Base-by-base conservation (phyloP, 2,797 vertebrate species). In the Rachycentron canadum region DNA sequence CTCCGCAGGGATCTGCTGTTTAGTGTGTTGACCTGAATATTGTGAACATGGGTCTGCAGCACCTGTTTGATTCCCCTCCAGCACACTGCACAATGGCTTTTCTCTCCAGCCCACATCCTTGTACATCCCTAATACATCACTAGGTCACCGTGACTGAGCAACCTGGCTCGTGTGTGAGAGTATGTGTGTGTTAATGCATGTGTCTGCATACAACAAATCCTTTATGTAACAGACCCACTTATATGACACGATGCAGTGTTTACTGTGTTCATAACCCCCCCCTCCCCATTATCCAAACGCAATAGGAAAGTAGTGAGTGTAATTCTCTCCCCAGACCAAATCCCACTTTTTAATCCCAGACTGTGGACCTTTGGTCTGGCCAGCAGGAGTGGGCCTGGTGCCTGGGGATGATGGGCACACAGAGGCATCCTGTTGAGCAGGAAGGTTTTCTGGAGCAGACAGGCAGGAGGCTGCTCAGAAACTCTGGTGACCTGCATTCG, bases 11-110 rank as follows among this genome's bases (percentile, higher is more conserved):
- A 83, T 90, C 75, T 60, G 79, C 73, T 78, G 86, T 86, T 78
- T 58, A 19, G 83, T 28, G 79, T 83, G 85, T 76, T 95, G 94
- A 94, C 95, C 94, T 94, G 92, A 86, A 93, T 93, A 82, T 67
- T 79, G 80, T 28, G 41, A 81, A 71, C 82, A 68, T 62, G 61
- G 77, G 77, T 89, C 86, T 86, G 76, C 71, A 78, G 82, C 90
- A 93, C 91, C 91, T 93, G 92, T 94, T 90, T 75, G 86, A 89
- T 89, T 88, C 83, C 64, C 60, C 68, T 87, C 83, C 79, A 72
- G 81, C 81, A 75, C 40, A 3, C 73, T 76, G 81, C 86, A 78
- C 78, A 65, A 41, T 52, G 25, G 69, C n/a, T 57, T 23, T 58
- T 66, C 65, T 63, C 21, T 43, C 56, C 28, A 26, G 62, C 50